Evolutionary conservation across 2,113 vertebrate species (phyloP), one percentile per base, ranked within the genome.

Genomic region (Beaufortia kweichowensis): DNA sequence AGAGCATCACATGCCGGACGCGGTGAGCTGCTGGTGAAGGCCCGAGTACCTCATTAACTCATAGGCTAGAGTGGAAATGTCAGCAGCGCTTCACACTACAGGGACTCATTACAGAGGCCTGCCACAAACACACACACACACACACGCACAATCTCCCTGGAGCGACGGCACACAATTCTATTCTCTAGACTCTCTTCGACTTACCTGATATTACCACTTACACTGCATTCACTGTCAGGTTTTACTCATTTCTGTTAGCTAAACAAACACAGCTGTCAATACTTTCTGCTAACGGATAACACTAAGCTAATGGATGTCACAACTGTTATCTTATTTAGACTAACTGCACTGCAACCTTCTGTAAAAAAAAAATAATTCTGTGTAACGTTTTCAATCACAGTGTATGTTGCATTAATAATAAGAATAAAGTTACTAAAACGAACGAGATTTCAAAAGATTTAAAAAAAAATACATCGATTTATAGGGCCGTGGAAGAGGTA

Each of bases 51-150:
- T 80, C 78, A 84, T 86, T 82, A 85, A 78, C 48, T 82, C 70
- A 17, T 12, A 88, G 78, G 74, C 60, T 55, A 75, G 80, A 84
- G 81, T 85, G 83, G 82, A 85, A 90, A 91, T 89, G 88, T 89
- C 84, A 86, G 75, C 60, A 79, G n/a, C 63, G 60, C 76, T 76
- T 76, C 55, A 29, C 85, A 89, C 82, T 85, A 81, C 71, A 78
- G 83, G 90, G 91, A 90, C 83, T 87, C 86, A 92, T 88, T 90
- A 86, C 87, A 89, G 80, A 79, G 78, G 71, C 79, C 83, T 83
- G 80, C 86, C 72, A 77, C 43, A 77, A 43, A 55, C 81, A 72
- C 78, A 55, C 65, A 62, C 53, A 56, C 48, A 69, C 11, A 65
- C 3, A 65, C 6, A 69, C 46, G 55, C 63, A 53, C 6, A 48